Conservation (phyloP, 1,140 invertebrate species). For the Tenebrio molitor region DNA sequence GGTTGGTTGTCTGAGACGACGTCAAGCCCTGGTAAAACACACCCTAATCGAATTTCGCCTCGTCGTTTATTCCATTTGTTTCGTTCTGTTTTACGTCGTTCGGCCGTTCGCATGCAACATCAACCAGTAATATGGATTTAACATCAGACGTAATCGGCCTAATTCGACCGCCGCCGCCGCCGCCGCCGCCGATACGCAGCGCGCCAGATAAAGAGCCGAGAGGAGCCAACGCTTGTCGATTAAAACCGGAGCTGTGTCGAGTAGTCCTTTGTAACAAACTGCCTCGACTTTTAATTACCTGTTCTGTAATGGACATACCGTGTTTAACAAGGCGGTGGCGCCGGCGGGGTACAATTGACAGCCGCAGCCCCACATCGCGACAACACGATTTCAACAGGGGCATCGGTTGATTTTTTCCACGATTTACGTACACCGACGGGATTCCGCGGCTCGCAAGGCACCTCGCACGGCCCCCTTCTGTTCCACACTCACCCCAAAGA, state of each 20-base stretch:
- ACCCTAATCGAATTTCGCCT: slow-evolving; percentile 57
- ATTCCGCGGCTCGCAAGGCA: too few species aligned
- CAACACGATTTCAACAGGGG: slow-evolving; percentile 54
- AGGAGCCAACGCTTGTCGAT: slow-evolving; percentile 54
- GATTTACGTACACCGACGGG: too few species aligned
- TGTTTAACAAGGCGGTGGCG: slow-evolving; percentile 64
- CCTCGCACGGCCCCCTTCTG: too few species aligned
- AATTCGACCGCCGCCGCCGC: slow-evolving; percentile 18
- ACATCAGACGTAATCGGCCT: slow-evolving; percentile 4
- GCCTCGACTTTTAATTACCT: slow-evolving; percentile 66
- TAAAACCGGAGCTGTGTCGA: slow-evolving; percentile 65
- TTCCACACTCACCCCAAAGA: too few species aligned
- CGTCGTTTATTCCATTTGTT: slow-evolving; percentile 38
- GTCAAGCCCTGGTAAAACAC: slow-evolving; percentile 58
- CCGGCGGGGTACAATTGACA: slow-evolving; percentile 62
- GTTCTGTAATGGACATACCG: slow-evolving; percentile 65
- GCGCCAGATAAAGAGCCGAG: slow-evolving; percentile 2
- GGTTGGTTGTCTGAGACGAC: slow-evolving; percentile 55
- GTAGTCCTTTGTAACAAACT: slow-evolving; percentile 64
- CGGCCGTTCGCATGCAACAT: slow-evolving; percentile 14
- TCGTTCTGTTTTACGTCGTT: slow-evolving; percentile 32
- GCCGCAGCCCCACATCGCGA: slow-evolving; percentile 62
- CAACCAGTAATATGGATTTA: slow-evolving; percentile 30
- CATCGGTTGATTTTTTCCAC: slow-evolving; percentile 13
- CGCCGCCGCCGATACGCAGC: background rate